A percentile compares a stretch with the other conserved stretches of the same genome.
Conservation (phyloP, 2,888 invertebrate genomes). For the Laothoe populi region DNA sequence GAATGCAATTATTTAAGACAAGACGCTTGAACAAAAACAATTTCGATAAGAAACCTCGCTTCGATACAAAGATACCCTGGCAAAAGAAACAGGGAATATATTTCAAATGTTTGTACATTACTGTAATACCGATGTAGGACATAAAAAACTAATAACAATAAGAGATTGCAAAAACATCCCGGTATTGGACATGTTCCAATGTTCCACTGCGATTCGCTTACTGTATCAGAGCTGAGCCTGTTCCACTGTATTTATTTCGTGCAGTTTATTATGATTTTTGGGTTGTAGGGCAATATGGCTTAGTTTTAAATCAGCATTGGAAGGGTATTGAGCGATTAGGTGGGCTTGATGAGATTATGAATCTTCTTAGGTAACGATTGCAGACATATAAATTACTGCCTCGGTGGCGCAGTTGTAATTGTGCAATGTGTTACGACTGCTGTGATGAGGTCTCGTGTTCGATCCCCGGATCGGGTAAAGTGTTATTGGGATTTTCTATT, state of each 20-base stretch:
- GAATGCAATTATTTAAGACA: background rate
- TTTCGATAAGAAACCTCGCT: background rate
- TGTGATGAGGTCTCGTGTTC: too few species aligned
- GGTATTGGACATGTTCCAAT: conserved; percentile 50
- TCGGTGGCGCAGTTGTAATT: too few species aligned
- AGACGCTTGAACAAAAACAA: background rate
- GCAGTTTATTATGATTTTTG: background rate
- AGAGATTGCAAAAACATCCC: conserved; percentile 45
- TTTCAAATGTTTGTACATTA: conserved; percentile 17
- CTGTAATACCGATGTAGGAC: conserved; percentile 24
- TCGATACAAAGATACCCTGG: background rate
- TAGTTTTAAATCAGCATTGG: too few species aligned
- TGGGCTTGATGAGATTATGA: too few species aligned
- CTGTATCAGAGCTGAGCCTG: conserved; percentile 1
- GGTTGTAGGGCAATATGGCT: too few species aligned
- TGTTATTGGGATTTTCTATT: too few species aligned
- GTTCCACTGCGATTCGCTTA: background rate
- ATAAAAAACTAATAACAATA: conserved; percentile 48
- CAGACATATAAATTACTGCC: too few species aligned
- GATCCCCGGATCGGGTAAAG: too few species aligned
- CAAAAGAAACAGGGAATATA: conserved; percentile 12
- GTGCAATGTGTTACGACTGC: too few species aligned
- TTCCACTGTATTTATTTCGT: background rate
- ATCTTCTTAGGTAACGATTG: too few species aligned
- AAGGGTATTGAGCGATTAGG: too few species aligned